Percentiles rank a stretch among this genome's conserved stretches.
Conservation (phyloP, 2,797 vertebrate species). For the Pantherophis alleghaniensis region DNA sequence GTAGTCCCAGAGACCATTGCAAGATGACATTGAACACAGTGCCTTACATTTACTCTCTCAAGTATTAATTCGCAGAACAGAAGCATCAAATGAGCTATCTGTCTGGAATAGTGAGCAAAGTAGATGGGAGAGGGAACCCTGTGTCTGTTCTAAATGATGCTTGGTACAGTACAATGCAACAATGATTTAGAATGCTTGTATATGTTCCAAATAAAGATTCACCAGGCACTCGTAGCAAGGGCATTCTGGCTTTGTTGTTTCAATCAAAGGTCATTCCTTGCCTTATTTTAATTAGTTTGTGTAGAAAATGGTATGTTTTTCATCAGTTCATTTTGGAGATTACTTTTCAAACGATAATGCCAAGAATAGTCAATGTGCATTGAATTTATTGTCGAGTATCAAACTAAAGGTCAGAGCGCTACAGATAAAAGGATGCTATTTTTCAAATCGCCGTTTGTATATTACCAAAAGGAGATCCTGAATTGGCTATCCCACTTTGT, state of each 20-base stretch:
- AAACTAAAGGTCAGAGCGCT: conserved; percentile 80
- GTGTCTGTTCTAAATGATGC: conserved; percentile 23
- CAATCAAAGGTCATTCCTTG: conserved; percentile 79
- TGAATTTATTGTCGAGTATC: conserved; percentile 80
- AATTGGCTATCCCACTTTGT: conserved; percentile 46
- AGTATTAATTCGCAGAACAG: background rate
- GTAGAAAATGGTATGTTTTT: conserved; percentile 82
- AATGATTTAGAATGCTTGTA: conserved; percentile 58
- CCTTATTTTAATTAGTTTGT: conserved; percentile 83
- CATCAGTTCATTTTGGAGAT: conserved; percentile 83
- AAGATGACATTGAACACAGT: background rate
- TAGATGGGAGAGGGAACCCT: conserved; percentile 8
- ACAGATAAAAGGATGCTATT: conserved; percentile 81
- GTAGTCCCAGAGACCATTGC: conserved; percentile 9
- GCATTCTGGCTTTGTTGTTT: conserved; percentile 75
- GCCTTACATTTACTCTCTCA: background rate
- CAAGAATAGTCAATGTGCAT: conserved; percentile 74
- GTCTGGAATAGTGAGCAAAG: conserved; percentile 27
- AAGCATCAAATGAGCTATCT: background rate
- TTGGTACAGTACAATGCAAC: conserved; percentile 52
- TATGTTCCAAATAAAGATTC: conserved; percentile 62
- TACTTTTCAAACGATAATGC: conserved; percentile 81
- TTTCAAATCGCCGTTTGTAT: conserved; percentile 76
- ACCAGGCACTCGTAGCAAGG: conserved; percentile 73
- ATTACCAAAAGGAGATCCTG: conserved; percentile 64